phyloP scores from a whole-genome alignment of 1,140 invertebrate species.

The Drosophila nigromelanica region DNA sequence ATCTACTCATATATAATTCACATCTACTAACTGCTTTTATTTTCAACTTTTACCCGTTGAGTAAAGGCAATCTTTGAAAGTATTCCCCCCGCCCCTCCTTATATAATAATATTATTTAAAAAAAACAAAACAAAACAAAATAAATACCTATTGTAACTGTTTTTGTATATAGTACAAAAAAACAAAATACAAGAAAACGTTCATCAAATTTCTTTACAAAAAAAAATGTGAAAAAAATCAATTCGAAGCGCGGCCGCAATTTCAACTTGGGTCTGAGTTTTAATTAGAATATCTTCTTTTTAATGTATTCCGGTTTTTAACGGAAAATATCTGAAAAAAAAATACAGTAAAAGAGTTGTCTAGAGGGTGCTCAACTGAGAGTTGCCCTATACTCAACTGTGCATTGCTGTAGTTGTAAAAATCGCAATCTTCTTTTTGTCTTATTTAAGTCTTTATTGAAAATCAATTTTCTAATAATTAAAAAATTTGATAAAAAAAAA shows the following conservation, averaged over 20 bases:
- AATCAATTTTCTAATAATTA: too few species aligned
- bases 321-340: constrained; percentile 59
- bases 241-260: constrained; percentile 2
- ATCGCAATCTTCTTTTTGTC: too few species aligned
- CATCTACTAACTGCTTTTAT: constrained; percentile 8
- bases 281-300: constrained; percentile 17
- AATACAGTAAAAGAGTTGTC: constrained; percentile 13
- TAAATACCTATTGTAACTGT: constrained; percentile 66
- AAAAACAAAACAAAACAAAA: constrained; percentile 33
- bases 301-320: constrained; percentile 55
- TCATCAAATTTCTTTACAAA: constrained; percentile 30
- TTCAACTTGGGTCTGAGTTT: not conserved
- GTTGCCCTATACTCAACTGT: not conserved
- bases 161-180: constrained; percentile 75
- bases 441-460: too few species aligned
- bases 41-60: constrained; percentile 12
- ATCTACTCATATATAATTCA: constrained; percentile 72
- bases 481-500: too few species aligned
- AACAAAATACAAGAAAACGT: constrained; percentile 65
- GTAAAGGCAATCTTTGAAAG: constrained; percentile 61
- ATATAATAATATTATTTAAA: constrained; percentile 48
- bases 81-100: constrained; percentile 43
- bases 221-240: constrained; percentile 2
- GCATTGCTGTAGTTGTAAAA: too few species aligned
- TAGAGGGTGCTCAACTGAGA: not conserved